Conservation (phyloP, 2,797 vertebrate species). For the Acanthurus tractus region DNA sequence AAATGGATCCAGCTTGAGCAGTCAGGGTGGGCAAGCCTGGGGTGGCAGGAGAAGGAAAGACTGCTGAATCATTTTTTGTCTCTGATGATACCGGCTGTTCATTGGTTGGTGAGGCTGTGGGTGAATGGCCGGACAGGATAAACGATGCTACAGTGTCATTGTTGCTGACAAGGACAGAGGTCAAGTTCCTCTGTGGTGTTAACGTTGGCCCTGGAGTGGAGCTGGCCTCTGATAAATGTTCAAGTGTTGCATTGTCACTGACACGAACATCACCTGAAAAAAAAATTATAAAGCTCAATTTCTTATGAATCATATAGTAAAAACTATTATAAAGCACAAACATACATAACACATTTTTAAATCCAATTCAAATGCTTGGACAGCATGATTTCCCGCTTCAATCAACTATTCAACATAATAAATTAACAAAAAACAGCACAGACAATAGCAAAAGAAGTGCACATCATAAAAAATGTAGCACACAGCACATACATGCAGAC, state of each 20-base stretch:
- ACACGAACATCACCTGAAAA: constrained; percentile 32
- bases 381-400: background rate
- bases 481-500: no score
- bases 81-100: background rate
- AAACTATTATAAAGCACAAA: background rate
- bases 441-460: no score
- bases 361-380: background rate
- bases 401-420: background rate
- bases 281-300: background rate
- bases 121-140: background rate
- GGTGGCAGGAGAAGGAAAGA: rapidly evolving
- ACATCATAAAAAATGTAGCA: no score
- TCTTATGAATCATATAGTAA: background rate
- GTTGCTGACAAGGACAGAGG: background rate
- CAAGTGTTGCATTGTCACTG: background rate
- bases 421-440: background rate
- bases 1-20: background rate
- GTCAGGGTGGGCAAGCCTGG: background rate
- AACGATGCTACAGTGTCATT: background rate
- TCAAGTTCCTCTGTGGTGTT: no score
- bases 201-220: no score
- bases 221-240: no score
- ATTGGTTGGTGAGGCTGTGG: background rate
- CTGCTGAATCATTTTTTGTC: background rate
- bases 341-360: background rate